Evolutionary conservation across 2,888 invertebrate species (phyloP).

Genomic region (Sphaeridia pumilis): DNA sequence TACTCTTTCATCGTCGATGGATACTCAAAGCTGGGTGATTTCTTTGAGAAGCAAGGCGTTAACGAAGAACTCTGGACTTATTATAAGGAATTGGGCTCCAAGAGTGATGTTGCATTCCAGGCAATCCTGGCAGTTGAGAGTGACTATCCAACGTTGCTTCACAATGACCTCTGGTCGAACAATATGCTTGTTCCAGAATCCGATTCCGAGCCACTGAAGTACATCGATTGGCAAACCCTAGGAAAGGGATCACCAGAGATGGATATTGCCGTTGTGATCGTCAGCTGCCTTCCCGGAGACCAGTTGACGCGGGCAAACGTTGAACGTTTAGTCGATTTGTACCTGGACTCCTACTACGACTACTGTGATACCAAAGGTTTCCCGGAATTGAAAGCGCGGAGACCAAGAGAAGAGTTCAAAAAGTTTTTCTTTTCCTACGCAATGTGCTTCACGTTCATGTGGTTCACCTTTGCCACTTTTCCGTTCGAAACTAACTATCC

Average conservation of each 20-base stretch:
- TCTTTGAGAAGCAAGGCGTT: conserved; percentile 14
- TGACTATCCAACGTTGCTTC: conserved; percentile 16
- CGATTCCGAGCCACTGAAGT: conserved; percentile 13
- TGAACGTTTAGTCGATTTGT: conserved; percentile 14
- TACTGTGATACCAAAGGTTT: background rate
- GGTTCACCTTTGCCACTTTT: conserved; percentile 21
- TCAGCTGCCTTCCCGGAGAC: conserved; percentile 17
- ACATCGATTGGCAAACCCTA: conserved; percentile 32
- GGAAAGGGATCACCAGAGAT: conserved; percentile 18
- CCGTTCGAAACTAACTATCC: conserved; percentile 17
- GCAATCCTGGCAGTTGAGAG: background rate
- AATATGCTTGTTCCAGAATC: conserved; percentile 22
- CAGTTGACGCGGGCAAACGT: conserved; percentile 15
- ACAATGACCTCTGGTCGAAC: conserved; percentile 31
- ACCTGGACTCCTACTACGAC: conserved; percentile 17
- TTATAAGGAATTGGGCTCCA: conserved; percentile 11
- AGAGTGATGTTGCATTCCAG: conserved; percentile 7
- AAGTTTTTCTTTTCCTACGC: conserved; percentile 28
- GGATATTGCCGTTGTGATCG: conserved; percentile 22
- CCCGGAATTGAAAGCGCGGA: background rate
- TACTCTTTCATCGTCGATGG: background rate
- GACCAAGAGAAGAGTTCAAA: conserved; percentile 17
- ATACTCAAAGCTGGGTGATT: conserved; percentile 4
- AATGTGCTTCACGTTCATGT: conserved; percentile 18
- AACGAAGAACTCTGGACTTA: conserved; percentile 7